phyloP scores from a whole-genome alignment of 2,113 vertebrate genomes.

The Pongo pygmaeus region DNA sequence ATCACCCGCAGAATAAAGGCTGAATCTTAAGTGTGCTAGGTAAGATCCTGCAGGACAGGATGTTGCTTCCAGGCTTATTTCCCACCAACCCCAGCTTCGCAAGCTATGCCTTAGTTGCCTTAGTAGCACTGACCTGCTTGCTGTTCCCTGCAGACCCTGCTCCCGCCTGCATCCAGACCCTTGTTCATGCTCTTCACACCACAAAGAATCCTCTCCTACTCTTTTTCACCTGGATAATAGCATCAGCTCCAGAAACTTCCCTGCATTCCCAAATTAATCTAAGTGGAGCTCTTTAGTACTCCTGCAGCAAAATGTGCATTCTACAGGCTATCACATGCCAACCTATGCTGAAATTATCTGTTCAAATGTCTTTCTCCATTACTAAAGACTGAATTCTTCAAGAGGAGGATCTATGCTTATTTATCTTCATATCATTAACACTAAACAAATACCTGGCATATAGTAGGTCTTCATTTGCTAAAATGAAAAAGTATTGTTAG shows the following conservation, averaged over 20 bases:
- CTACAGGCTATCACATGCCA: neutral
- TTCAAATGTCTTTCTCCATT: neutral
- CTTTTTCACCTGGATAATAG: neutral
- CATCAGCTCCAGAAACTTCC: neutral
- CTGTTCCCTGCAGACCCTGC: neutral
- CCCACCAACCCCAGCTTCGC: neutral
- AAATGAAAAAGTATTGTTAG: neutral
- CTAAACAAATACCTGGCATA: neutral
- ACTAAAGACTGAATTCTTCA: neutral
- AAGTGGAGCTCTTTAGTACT: neutral
- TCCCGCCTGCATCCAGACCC: neutral
- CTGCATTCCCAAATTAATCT: neutral
- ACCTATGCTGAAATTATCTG: neutral
- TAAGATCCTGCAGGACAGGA: neutral
- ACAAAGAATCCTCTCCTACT: neutral
- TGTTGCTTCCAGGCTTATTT: neutral
- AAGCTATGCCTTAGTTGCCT: neutral
- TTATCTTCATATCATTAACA: neutral
- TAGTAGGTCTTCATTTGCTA: neutral
- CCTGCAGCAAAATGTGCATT: neutral
- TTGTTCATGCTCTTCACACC: neutral
- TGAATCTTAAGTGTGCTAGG: neutral
- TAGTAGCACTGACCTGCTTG: neutral
- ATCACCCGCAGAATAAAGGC: neutral
- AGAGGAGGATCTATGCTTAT: neutral